phyloP scores from a whole-genome alignment of 2,888 invertebrate genomes.

The Heteromurus nitidus region DNA sequence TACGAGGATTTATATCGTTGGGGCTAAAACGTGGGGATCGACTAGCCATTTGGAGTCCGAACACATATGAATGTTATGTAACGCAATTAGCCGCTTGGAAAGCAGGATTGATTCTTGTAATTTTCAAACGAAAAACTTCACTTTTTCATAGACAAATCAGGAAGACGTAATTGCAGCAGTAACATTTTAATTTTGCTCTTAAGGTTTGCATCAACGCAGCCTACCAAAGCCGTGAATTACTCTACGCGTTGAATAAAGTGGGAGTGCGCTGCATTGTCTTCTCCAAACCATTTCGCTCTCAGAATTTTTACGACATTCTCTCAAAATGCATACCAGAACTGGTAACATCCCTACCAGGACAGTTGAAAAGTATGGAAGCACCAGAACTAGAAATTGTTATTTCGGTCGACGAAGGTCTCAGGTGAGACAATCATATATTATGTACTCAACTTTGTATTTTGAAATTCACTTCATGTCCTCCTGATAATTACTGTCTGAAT shows the following conservation, averaged over 20 bases:
- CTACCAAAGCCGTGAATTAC: conserved; percentile 82
- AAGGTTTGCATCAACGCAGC: conserved; percentile 86
- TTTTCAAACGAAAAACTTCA: conserved; percentile 60
- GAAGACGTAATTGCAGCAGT: too few relatives aligned
- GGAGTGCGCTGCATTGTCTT: conserved; percentile 82
- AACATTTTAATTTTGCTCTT: too few relatives aligned
- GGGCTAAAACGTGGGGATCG: conserved; percentile 84
- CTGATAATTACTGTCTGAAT: background rate
- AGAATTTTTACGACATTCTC: conserved; percentile 82
- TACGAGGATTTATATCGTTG: conserved; percentile 82
- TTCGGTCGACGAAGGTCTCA: conserved; percentile 57
- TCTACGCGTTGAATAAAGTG: conserved; percentile 84
- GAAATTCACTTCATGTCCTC: background rate
- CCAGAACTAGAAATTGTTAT: conserved; percentile 80
- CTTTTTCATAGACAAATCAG: too few relatives aligned
- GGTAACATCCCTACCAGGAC: conserved; percentile 76
- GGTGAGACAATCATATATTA: conserved; percentile 17
- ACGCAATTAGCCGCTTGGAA: conserved; percentile 83
- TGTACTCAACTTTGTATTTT: background rate
- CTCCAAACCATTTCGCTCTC: conserved; percentile 80
- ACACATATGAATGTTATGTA: conserved; percentile 85
- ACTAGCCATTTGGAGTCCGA: conserved; percentile 87
- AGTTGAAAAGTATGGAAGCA: conserved; percentile 77
- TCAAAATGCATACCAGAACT: conserved; percentile 80
- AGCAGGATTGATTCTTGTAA: conserved; percentile 83